Evolutionary conservation across 2,113 vertebrate genomes (phyloP).

Genomic region (Herpailurus yagouaroundi): DNA sequence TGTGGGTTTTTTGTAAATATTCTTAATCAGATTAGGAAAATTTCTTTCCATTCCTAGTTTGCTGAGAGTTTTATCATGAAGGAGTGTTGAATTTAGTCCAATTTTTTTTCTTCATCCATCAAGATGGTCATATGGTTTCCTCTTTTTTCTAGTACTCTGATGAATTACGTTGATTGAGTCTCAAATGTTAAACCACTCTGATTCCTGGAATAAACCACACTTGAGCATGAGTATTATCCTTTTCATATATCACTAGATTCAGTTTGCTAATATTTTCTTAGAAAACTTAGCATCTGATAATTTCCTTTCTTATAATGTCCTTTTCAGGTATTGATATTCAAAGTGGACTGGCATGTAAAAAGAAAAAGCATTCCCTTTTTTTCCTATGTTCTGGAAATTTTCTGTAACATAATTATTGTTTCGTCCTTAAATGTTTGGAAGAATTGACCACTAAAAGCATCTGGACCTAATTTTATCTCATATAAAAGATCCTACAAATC

Average conservation of each 20-base stretch:
- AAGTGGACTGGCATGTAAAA: neutral
- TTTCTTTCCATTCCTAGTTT: neutral
- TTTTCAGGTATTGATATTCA: conserved; percentile 34
- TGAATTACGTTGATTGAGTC: neutral
- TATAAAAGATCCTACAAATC: neutral
- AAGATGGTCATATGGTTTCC: neutral
- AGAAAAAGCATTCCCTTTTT: neutral
- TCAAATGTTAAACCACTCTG: neutral
- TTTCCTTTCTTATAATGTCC: neutral
- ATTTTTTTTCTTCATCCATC: neutral
- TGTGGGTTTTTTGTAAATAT: neutral
- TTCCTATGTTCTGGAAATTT: neutral
- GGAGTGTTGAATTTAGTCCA: neutral
- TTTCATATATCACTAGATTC: neutral
- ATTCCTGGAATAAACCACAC: neutral
- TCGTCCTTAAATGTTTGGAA: conserved; percentile 18
- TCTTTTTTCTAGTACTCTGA: neutral
- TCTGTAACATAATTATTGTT: neutral
- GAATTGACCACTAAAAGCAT: neutral
- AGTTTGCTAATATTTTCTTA: neutral
- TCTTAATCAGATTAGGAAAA: neutral
- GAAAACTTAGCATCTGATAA: neutral
- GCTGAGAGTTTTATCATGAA: neutral
- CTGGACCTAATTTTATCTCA: neutral
- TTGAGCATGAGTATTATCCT: neutral